A percentile compares a stretch with the other conserved stretches of the same genome.
Evolutionary conservation across 2,113 vertebrate genomes (phyloP).

Genomic region (Piaya cayana): DNA sequence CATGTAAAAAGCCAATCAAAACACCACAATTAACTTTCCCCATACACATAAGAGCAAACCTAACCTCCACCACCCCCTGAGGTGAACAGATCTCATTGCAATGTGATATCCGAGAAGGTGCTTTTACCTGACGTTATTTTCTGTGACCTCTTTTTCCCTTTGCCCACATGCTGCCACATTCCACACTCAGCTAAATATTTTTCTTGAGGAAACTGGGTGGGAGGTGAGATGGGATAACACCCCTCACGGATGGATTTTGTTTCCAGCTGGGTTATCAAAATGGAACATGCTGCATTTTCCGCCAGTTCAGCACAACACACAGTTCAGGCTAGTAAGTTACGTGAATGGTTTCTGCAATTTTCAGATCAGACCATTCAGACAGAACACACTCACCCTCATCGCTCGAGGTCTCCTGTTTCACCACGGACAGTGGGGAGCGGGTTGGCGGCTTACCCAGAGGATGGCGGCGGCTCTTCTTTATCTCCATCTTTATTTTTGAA

Average conservation of each 20-base stretch:
- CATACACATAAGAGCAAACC: neutral
- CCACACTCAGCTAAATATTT: constrained; percentile 32
- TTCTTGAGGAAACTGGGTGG: neutral
- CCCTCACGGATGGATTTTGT: neutral
- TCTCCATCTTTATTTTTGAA: constrained; percentile 87
- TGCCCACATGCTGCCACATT: neutral
- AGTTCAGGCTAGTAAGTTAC: neutral
- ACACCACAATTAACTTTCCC: neutral
- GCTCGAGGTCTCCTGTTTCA: constrained; percentile 89
- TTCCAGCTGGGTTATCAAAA: constrained; percentile 17
- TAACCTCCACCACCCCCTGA: neutral
- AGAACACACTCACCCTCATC: constrained; percentile 83
- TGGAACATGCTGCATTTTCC: neutral
- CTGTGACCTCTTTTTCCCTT: neutral
- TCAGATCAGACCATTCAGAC: neutral
- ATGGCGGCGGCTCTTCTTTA: constrained; percentile 94
- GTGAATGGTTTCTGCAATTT: neutral
- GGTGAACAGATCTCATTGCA: neutral
- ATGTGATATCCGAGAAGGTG: neutral
- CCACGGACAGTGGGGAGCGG: constrained; percentile 87
- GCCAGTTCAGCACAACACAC: neutral
- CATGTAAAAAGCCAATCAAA: neutral
- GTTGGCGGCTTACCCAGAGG: constrained; percentile 91
- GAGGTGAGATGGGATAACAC: constrained; percentile 25
- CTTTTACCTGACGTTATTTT: neutral